Evolutionary conservation across 1,140 invertebrate genomes (phyloP), one percentile per base, ranked within the genome.

Genomic region (Drosophila repletoides): DNA sequence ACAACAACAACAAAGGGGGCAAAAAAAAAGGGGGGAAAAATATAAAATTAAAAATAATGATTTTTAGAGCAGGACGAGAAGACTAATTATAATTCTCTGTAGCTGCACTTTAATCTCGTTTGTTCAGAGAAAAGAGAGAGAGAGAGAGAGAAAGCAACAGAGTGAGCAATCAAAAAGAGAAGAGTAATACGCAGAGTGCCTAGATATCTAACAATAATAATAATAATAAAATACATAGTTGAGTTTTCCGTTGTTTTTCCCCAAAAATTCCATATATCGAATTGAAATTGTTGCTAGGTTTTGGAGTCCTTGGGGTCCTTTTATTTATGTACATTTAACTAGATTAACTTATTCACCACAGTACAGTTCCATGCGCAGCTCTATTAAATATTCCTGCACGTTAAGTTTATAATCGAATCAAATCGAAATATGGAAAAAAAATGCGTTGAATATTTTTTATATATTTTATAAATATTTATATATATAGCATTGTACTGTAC

Each of bases 391-490:
- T 66, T 76, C 60, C 72, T 66, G 55, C 51, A 67, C 43, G 76
- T 81, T 80, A 81, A 76, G 76, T 81, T 80, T 66, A 43, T 68
- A 21, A 52, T 49, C n/a, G n/a, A n/a, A n/a, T n/a, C n/a, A n/a
- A n/a, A n/a, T n/a, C n/a, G n/a, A n/a, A n/a, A n/a, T n/a, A n/a
- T n/a, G n/a, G n/a, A n/a, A n/a, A 43, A 31, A 26, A 38, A 56
- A 43, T 40, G 5, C 52, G 41, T 65, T 65, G 49, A 48, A 66
- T 79, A n/a, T 45, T 61, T 65, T 71, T 48, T 34, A 81, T 80
- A 81, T 81, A 81, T 80, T 80, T 80, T 81, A 80, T 80, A 68
- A 76, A 76, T 80, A 76, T 72, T 66, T 80, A 75, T 75, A 75
- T 55, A 40, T 74, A 58, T 63, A n/a, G n/a, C n/a, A n/a, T n/a